Percentiles rank a stretch among this genome's conserved stretches.
Evolutionary conservation across 2,797 vertebrate genomes (phyloP).

Genomic region (Crocidura indochinensis): DNA sequence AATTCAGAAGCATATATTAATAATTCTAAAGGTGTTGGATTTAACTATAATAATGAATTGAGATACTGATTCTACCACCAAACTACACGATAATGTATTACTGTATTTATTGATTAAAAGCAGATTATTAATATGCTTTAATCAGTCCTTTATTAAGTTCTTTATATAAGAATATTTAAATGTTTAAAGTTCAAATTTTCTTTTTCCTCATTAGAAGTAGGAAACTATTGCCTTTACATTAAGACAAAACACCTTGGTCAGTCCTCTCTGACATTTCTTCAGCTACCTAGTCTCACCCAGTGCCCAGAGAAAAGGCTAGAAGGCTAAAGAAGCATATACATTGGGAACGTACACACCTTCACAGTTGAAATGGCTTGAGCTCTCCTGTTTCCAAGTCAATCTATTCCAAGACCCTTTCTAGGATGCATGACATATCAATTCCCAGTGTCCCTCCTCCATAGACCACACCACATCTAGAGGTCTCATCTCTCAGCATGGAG

Average conservation of each 20-base stretch:
- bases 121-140: slow-evolving; percentile 57
- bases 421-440: not conserved
- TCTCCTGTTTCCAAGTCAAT: not conserved
- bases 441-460: not conserved
- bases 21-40: slow-evolving; percentile 73
- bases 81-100: slow-evolving; percentile 57
- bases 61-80: slow-evolving; percentile 68
- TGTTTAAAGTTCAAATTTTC: slow-evolving; percentile 32
- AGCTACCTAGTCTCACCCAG: not conserved
- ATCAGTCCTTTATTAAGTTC: slow-evolving; percentile 39
- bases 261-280: not conserved
- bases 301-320: not conserved
- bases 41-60: slow-evolving; percentile 63
- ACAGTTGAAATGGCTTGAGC: not conserved
- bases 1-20: slow-evolving; percentile 75
- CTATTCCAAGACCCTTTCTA: not conserved
- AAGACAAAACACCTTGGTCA: not conserved
- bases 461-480: not conserved
- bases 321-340: not conserved
- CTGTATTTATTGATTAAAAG: slow-evolving; percentile 62
- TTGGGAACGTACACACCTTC: not conserved
- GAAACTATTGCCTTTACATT: not conserved
- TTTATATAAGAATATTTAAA: slow-evolving; percentile 16
- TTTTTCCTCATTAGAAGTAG: not conserved
- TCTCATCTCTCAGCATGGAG: not conserved